phyloP scores from a whole-genome alignment of 2,888 invertebrate genomes.

The Thumatha senex region DNA sequence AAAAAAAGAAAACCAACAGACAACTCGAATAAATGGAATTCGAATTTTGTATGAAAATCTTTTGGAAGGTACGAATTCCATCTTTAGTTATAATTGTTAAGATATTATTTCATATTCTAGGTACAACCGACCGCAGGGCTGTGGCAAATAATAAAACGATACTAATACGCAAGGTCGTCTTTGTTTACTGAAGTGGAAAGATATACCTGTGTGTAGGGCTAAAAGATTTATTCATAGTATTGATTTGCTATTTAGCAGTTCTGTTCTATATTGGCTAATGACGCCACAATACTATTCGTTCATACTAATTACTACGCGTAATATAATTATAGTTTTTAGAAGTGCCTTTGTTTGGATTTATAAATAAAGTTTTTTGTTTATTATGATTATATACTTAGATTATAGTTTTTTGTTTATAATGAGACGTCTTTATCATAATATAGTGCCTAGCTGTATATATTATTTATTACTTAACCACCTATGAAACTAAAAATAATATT shows the following conservation, averaged over 20 bases:
- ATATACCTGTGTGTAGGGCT: slow-evolving; percentile 50
- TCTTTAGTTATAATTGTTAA: background rate
- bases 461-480: too few species aligned
- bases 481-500: too few species aligned
- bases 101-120: slow-evolving; percentile 34
- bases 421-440: too few species aligned
- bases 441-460: too few species aligned
- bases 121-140: slow-evolving; percentile 61
- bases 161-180: slow-evolving; percentile 69
- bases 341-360: background rate
- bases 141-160: slow-evolving; percentile 73
- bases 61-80: too few species aligned
- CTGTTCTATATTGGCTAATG: slow-evolving; percentile 1
- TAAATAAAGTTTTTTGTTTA: background rate
- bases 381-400: too few species aligned
- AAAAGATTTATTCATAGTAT: slow-evolving; percentile 12
- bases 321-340: background rate
- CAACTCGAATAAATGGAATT: too few species aligned
- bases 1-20: too few species aligned
- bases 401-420: too few species aligned
- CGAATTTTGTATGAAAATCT: too few species aligned
- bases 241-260: slow-evolving; percentile 8
- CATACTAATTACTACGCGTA: background rate
- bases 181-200: slow-evolving; percentile 75
- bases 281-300: background rate